phyloP scores from a whole-genome alignment of 23 tunicate species.

The Clavelina lepadiformis region DNA sequence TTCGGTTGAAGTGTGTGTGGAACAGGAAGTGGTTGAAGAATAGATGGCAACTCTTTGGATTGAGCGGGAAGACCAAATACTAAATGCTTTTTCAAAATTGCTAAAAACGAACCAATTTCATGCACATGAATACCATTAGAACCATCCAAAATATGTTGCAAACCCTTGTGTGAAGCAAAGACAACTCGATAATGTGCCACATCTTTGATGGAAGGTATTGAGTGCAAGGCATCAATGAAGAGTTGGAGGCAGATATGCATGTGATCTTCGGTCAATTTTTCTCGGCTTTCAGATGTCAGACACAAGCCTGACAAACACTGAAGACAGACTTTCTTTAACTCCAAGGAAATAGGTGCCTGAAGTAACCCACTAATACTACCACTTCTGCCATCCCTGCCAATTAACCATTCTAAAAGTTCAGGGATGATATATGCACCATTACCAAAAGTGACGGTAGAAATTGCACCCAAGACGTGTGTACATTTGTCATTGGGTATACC shows the following conservation, averaged over 20 bases:
- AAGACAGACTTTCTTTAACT: constrained; percentile 25
- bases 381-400: constrained; percentile 17
- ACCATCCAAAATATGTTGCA: constrained; percentile 45
- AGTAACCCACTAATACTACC: constrained; percentile 21
- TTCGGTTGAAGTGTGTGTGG: constrained; percentile 18
- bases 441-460: constrained; percentile 65
- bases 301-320: constrained; percentile 61
- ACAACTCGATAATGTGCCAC: constrained; percentile 20
- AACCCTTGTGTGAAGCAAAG: constrained; percentile 56
- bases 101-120: constrained; percentile 62
- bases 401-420: constrained; percentile 46
- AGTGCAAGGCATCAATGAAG: constrained; percentile 56
- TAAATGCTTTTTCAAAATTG: constrained; percentile 60
- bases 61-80: constrained; percentile 42
- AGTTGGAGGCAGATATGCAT: constrained; percentile 45
- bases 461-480: constrained; percentile 32
- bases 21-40: constrained; percentile 58
- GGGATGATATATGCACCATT: constrained; percentile 77
- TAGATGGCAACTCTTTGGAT: constrained; percentile 21
- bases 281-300: constrained; percentile 44
- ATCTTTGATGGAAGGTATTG: constrained; percentile 6
- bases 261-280: constrained; percentile 23
- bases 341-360: constrained; percentile 13
- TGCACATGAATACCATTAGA: constrained; percentile 10
- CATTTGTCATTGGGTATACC: constrained; percentile 6